Base-by-base conservation (phyloP, 2,113 vertebrate species). In the Camelus dromedarius region DNA sequence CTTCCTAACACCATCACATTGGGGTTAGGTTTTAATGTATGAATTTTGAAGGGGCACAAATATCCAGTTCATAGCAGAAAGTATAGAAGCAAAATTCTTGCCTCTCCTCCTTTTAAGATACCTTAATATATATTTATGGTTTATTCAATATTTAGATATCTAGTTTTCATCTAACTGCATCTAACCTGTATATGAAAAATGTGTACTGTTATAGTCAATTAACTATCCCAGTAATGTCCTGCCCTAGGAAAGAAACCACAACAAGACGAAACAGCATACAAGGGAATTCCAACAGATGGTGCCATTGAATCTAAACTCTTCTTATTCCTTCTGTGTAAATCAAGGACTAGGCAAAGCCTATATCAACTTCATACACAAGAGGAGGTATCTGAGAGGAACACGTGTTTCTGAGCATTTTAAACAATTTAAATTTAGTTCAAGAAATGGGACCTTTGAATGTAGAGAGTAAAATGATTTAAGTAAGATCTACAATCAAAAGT, bases 291-390 rank as follows among this genome's bases (percentile, higher is more conserved):
- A 2, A 91, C 94, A 98, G 93, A 66, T 98, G 97, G 94, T 98
- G 93, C 95, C 97, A 46, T 88, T 97, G 96, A 67, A 88, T 93
- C 52, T 98, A 54, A 97, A 97, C 70, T 24, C 0, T 24, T 76
- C 60, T 48, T 58, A 8, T 79, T 60, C 26, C 67, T 2, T 20
- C 0, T 32, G 11, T 7, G 54, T 75, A 69, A 94, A 42, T 7
- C 0, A 52, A 87, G 73, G 26, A 64, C 0, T 0, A 12, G 19
- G 60, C 56, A 58, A 96, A 94, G 2, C 11, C 2, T 42, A 10
- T 72, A 30, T 80, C 58, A 92, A 12, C 38, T 50, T 91, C 42
- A 24, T 54, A 18, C 5, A 14, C 10, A 6, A 90, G 50, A 38
- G 28, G 32, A 91, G 32, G 35, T 64, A 32, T n/a, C 38, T 42